Percentiles rank a stretch among this genome's conserved stretches.
phyloP scores from a whole-genome alignment of 1,140 invertebrate genomes.

The Pseudachorutes palmiensis region DNA sequence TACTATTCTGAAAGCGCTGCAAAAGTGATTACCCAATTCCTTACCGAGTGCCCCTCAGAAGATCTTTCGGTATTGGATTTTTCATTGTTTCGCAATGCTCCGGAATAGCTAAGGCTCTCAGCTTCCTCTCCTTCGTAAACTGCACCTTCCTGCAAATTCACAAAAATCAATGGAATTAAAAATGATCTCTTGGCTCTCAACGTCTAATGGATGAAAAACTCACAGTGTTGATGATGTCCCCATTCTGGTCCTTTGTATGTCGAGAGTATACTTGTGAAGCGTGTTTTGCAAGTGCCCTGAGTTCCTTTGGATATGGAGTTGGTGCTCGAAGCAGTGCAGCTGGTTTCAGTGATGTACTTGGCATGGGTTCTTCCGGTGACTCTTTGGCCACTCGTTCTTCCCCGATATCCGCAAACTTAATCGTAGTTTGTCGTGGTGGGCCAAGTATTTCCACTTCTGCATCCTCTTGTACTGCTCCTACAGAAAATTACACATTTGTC shows the following conservation, averaged over 20 bases:
- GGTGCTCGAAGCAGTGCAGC: constrained; percentile 64
- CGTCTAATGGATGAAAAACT: neutral
- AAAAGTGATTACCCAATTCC: no score
- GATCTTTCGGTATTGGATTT: neutral
- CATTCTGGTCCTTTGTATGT: constrained; percentile 31
- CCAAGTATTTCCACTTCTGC: neutral
- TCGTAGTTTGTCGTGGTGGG: constrained; percentile 41
- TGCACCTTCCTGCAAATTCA: constrained; percentile 25
- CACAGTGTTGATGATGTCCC: constrained; percentile 23
- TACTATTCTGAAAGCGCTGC: no score
- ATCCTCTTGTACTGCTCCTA: neutral
- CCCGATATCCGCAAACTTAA: constrained; percentile 61
- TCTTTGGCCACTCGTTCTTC: constrained; percentile 36
- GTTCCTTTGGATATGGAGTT: constrained; percentile 87
- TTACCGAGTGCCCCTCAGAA: no score
- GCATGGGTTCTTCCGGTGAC: neutral
- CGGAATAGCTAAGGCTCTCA: neutral
- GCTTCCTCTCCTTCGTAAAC: constrained; percentile 32
- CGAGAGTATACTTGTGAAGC: constrained; percentile 45
- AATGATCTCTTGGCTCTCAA: no score
- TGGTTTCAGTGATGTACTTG: neutral
- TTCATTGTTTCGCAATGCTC: neutral
- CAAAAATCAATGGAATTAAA: neutral
- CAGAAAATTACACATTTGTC: constrained; percentile 9
- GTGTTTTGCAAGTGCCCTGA: constrained; percentile 73